Conservation (phyloP, 2,888 invertebrate genomes). For the Chaitophorus viminalis region DNA sequence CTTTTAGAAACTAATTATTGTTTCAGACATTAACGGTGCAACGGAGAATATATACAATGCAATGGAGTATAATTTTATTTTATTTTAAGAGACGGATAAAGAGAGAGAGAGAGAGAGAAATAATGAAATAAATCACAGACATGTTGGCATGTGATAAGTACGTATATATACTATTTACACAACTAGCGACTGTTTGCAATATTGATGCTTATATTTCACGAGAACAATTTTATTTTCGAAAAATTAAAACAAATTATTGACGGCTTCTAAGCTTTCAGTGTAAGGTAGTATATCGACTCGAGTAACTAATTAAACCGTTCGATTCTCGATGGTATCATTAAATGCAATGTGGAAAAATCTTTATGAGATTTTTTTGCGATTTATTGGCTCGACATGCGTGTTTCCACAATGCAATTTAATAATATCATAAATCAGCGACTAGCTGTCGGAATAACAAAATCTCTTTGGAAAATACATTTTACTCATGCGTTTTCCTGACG, state of each 20-base stretch:
- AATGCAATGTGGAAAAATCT: not conserved
- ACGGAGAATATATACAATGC: too few species aligned
- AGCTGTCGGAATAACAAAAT: not conserved
- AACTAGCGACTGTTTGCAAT: not conserved
- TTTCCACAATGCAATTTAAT: not conserved
- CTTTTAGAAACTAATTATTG: too few species aligned
- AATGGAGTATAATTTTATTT: too few species aligned
- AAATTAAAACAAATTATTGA: constrained; percentile 1
- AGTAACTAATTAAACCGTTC: not conserved
- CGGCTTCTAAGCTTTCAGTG: not conserved
- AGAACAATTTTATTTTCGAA: not conserved
- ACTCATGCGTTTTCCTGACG: not conserved
- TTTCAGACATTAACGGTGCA: too few species aligned
- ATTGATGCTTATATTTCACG: not conserved
- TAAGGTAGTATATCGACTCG: not conserved
- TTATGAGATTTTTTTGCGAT: not conserved
- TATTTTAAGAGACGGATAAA: too few species aligned
- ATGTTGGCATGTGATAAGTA: too few species aligned
- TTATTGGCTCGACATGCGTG: not conserved
- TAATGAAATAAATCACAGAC: too few species aligned
- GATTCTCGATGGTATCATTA: not conserved
- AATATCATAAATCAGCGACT: not conserved
- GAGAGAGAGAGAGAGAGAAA: too few species aligned
- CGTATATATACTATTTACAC: not conserved
- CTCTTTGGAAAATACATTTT: not conserved